Evolutionary conservation across 1,140 invertebrate species (phyloP), one percentile per base, ranked within the genome.

Genomic region (Palaemon carinicauda): DNA sequence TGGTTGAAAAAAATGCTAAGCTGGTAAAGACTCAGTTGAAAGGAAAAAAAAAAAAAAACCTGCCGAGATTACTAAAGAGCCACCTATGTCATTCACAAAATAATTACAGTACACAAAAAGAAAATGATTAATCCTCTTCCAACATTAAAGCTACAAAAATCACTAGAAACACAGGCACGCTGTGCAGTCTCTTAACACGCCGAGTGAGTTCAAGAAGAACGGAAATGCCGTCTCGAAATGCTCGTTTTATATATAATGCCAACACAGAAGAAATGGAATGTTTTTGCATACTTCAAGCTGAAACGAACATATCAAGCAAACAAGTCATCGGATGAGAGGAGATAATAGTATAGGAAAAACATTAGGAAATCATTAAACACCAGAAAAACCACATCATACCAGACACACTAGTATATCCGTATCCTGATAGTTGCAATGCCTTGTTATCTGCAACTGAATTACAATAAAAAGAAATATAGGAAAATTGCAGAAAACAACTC

Each of bases 371-470:
- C 15, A n/a, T n/a, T n/a, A n/a, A n/a, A n/a, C n/a, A n/a, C n/a
- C n/a, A n/a, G n/a, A n/a, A n/a, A n/a, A n/a, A n/a, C n/a, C n/a
- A 15, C 12, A 19, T 51, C 24, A 60, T 56, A n/a, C 21, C 78
- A 80, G 56, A 80, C 78, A 80, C 53, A 80, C 78, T 80, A 80
- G 78, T 80, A 80, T 80, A 80, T 60, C 78, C 31, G 78, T 80
- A 80, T 80, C 78, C 78, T 80, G 78, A 54, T 54, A 56, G 50
- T 27, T 33, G n/a, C n/a, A n/a, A n/a, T n/a, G 56, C 24, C n/a
- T 31, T 31, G 14, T 27, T 60, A 27, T 29, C 17, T 60, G 24
- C 14, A 14, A 33, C 31, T 41, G 15, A 27, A 24, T 19, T 54
- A 12, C 24, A 77, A n/a, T 19, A 77, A 17, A 79, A 54, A 54